Conservation (phyloP, 2,113 vertebrate genomes). For the Eidolon helvum region DNA sequence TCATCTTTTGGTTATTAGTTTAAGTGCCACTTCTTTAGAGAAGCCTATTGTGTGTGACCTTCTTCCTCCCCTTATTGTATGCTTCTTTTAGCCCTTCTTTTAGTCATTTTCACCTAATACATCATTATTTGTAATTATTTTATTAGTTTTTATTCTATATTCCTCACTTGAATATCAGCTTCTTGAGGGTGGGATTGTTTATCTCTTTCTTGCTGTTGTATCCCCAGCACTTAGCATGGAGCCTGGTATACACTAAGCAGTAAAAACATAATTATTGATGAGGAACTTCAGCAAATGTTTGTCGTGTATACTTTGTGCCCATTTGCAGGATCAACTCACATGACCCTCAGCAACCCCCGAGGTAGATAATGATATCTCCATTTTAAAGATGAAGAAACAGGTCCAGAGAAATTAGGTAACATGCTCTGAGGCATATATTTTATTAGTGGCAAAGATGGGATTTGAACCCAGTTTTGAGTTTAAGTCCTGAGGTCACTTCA, state of each 20-base stretch:
- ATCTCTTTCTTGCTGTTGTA: neutral
- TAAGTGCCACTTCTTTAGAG: neutral
- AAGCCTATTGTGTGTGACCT: neutral
- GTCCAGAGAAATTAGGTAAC: neutral
- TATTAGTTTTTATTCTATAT: neutral
- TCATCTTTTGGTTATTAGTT: neutral
- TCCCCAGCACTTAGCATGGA: neutral
- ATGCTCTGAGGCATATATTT: neutral
- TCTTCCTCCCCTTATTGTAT: neutral
- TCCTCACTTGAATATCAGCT: neutral
- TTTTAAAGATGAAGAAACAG: slow-evolving; percentile 6
- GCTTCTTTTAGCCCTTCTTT: neutral
- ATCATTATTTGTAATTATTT: neutral
- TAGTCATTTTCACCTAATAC: neutral
- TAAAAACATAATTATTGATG: neutral
- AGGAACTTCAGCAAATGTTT: neutral
- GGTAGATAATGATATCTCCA: neutral
- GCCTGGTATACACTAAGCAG: neutral
- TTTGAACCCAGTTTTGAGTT: slow-evolving; percentile 45
- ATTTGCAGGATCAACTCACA: neutral
- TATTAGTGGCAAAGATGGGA: slow-evolving; percentile 1
- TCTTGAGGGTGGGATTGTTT: neutral
- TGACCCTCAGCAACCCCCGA: neutral
- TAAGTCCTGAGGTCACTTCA: neutral
- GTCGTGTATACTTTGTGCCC: neutral